A percentile compares a stretch with the other conserved stretches of the same genome.
Conservation (phyloP, 2,888 invertebrate genomes). For the Tromatobia lineatoria region DNA sequence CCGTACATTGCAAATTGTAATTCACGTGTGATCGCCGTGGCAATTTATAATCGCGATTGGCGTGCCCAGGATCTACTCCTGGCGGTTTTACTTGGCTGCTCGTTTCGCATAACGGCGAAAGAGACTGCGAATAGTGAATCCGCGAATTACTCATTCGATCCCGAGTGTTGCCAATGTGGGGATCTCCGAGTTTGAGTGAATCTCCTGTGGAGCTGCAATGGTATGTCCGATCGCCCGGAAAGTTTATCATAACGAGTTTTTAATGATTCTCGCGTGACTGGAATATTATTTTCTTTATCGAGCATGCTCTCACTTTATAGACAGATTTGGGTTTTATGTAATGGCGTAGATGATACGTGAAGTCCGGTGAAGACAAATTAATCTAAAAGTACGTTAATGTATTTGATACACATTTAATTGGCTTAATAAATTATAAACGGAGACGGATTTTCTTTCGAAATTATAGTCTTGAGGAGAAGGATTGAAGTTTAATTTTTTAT, state of each 20-base stretch:
- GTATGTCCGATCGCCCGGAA: conserved; percentile 47
- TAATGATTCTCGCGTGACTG: conserved; percentile 60
- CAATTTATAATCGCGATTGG: conserved; percentile 68
- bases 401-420: neutral
- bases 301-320: neutral
- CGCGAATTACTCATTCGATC: conserved; percentile 43
- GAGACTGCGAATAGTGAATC: conserved; percentile 27
- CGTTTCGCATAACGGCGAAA: conserved; percentile 22
- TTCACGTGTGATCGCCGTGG: conserved; percentile 67
- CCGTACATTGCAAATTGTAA: conserved; percentile 67
- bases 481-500: neutral
- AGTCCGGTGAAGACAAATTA: neutral
- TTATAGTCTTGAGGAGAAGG: neutral
- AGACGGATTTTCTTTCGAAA: neutral
- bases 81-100: conserved; percentile 16
- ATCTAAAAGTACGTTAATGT: neutral
- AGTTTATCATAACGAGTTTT: conserved; percentile 58
- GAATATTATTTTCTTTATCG: conserved; percentile 30
- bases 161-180: conserved; percentile 3
- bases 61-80: conserved; percentile 51
- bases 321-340: conserved; percentile 32
- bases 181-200: conserved; percentile 22
- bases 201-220: conserved; percentile 12
- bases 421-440: neutral
- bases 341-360: conserved; percentile 49